phyloP scores from a whole-genome alignment of 2,113 vertebrate species.

The Anser cygnoides region DNA sequence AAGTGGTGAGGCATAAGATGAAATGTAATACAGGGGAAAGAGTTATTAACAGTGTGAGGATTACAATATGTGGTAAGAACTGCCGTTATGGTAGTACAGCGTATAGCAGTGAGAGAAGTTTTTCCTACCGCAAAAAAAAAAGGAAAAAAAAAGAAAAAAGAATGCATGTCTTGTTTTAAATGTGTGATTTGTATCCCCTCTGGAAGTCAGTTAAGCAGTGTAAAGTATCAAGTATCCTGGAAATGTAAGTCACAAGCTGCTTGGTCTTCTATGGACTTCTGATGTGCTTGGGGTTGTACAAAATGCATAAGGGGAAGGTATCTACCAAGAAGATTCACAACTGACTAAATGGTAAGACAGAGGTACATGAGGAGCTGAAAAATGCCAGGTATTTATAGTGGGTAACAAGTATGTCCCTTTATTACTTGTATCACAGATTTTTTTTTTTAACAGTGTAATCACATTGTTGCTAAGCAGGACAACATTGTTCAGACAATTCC shows the following conservation, averaged over 20 bases:
- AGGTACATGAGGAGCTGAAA: background rate
- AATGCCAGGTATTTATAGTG: background rate
- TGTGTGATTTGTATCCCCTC: background rate
- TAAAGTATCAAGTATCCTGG: background rate
- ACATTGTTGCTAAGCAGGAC: slow-evolving; percentile 2
- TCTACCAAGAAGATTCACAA: background rate
- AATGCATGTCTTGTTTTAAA: background rate
- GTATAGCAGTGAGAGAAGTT: background rate
- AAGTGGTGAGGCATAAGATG: background rate
- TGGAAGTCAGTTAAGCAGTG: background rate
- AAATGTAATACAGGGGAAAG: background rate
- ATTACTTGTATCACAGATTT: background rate
- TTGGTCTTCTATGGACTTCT: background rate
- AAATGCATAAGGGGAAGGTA: background rate
- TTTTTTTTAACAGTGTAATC: background rate
- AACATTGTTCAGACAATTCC: background rate
- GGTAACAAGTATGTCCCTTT: background rate
- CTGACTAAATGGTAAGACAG: background rate
- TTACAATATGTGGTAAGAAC: background rate
- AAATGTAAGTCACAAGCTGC: background rate
- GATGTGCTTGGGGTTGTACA: background rate
- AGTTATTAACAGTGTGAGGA: background rate
- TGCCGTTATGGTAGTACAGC: background rate
- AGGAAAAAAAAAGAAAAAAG: too few species aligned
- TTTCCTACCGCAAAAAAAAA: background rate